Evolutionary conservation across 2,888 invertebrate species (phyloP), one percentile per base, ranked within the genome.

Genomic region (Aphidius colemani): DNA sequence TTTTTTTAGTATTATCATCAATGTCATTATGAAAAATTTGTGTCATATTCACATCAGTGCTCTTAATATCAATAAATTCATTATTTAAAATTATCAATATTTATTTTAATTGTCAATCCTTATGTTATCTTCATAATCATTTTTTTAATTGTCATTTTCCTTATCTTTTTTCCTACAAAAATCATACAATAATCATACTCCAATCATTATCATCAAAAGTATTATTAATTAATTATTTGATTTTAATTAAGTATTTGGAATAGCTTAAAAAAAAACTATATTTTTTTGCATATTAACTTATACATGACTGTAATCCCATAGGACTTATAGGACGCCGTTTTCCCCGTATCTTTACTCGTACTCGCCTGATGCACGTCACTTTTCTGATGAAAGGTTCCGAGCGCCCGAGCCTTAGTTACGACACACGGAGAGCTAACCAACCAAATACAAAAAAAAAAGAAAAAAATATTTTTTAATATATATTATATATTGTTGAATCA

Each of bases 321-420:
- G 69, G 68, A 67, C 68, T 56, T 73, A 70, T 70, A 70, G 69
- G 67, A 71, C 71, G 63, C 65, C 70, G 68, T 68, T 70, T 65
- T 66, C 70, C 65, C 69, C 68, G 65, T 68, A 64, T 69, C 68
- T 70, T 69, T 72, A 67, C 59, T 66, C 67, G 63, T 68, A 64
- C 67, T 63, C 66, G 61, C 71, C 30, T 30, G 30, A 30, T 30
- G 30, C 30, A 30, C 30, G 30, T 30, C 30, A 30, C 5, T 5
- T 30, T 30, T 30, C 30, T 30, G 30, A 30, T 30, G 70, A 71
- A 65, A 65, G 67, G 55, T 70, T 68, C 40, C 67, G 67, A 56
- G 64, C 67, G 49, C 68, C 71, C 66, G 71, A 70, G 60, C 65
- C 63, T 59, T 69, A 67, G 65, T 50, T 51, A 62, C 49, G 46